Evolutionary conservation across 2,797 vertebrate genomes (phyloP), one percentile per base, ranked within the genome.

Genomic region (Ctenopoma kingsleyae): DNA sequence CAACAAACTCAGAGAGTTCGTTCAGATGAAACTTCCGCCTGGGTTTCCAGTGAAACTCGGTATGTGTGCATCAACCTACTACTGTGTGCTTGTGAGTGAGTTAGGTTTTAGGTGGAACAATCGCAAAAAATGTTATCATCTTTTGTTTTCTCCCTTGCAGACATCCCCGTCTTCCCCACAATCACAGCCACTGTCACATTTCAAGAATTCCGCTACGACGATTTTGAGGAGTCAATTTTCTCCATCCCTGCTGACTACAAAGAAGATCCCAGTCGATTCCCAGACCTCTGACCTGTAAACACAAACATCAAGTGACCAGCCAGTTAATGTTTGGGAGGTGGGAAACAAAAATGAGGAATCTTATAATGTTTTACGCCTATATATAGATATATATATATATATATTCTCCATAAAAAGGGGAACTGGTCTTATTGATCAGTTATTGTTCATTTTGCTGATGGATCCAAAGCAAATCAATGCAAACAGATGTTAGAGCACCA

Each of bases 151-250:
- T 85, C 52, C 67, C 52, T 70, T 43, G 8, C 81, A 97, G 96
- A 97, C 82, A 98, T 98, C 70, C 97, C 97, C 0, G 97, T 99
- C 50, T 99, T 99, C 88, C 97, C 97, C 74, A 99, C 97, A 19
- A 97, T 98, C 95, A 98, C 97, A 38, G 97, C 97, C 73, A 98
- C 97, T 63, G 97, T 99, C 94, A 99, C 97, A n/a, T 99, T 99
- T 88, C 97, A 98, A 93, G 97, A 99, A 92, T 99, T 99, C 83
- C 96, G 95, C 23, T 98, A 97, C 2, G 95, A 96, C 17, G 93
- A 95, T 19, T 98, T 99, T 67, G 94, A 97, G 0, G 94, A 94
- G 17, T 96, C 96, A 13, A 95, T 96, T 87, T 99, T 99, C 91
- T 88, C 89, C 63, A 95, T 98, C 89, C 97, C 97, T 0, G 80